Evolutionary conservation across 2,888 invertebrate genomes (phyloP).

Genomic region (Hirtodrosophila duncani): DNA sequence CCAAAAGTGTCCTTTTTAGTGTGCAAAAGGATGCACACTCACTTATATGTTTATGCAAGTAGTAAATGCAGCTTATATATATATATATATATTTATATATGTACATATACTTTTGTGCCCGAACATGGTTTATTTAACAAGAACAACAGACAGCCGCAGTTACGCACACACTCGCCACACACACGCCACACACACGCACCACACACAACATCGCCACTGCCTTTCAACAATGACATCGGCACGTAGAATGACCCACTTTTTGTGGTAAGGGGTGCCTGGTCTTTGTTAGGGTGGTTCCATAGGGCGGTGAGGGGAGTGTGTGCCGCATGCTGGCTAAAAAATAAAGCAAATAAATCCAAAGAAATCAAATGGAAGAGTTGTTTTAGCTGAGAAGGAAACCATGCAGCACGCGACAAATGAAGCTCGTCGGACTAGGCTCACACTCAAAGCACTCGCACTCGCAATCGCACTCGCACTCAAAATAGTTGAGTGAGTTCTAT

Average conservation of each 20-base stretch:
- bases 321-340: constrained; percentile 33
- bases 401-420: no score
- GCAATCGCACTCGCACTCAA: no score
- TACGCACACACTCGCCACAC: constrained; percentile 15
- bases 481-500: no score
- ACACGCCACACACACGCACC: constrained; percentile 10
- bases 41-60: neutral
- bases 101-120: constrained; percentile 28
- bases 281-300: no score
- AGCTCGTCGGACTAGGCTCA: no score
- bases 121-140: constrained; percentile 68
- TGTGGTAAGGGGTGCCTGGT: constrained; percentile 34
- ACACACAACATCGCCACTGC: constrained; percentile 5
- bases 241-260: constrained; percentile 68
- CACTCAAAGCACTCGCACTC: no score
- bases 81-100: neutral
- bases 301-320: constrained; percentile 34
- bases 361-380: constrained; percentile 71
- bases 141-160: constrained; percentile 55
- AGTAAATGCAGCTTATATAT: no score
- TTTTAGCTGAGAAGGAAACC: no score
- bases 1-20: no score
- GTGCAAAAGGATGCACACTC: no score
- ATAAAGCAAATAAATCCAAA: constrained; percentile 50
- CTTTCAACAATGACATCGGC: constrained; percentile 34